phyloP scores from a whole-genome alignment of 2,797 vertebrate species.

The Selene dorsalis region DNA sequence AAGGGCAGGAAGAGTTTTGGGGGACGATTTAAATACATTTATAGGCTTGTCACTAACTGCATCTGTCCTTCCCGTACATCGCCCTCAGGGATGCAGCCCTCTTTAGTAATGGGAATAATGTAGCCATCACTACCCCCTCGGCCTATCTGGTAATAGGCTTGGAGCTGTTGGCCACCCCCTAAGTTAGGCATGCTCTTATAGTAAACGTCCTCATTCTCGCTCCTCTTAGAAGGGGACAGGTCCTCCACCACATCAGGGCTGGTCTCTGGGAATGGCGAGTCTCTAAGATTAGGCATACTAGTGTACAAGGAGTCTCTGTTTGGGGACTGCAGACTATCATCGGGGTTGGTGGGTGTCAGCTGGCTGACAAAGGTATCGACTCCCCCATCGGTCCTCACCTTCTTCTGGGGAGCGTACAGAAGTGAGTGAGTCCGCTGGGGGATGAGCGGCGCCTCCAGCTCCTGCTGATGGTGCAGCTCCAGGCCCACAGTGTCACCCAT shows the following conservation, averaged over 20 bases:
- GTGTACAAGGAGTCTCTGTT: slow-evolving; percentile 99
- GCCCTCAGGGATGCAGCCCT: slow-evolving; percentile 94
- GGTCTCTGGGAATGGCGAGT: slow-evolving; percentile 95
- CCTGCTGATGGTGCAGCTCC: slow-evolving; percentile 90
- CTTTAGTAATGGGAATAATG: slow-evolving; percentile 96
- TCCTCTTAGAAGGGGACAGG: slow-evolving; percentile 93
- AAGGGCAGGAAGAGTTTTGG: slow-evolving; percentile 50
- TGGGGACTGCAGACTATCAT: slow-evolving; percentile 93
- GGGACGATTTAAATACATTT: slow-evolving; percentile 87
- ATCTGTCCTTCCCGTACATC: slow-evolving; percentile 99
- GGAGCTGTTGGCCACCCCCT: slow-evolving; percentile 93
- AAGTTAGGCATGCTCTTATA: slow-evolving; percentile 99
- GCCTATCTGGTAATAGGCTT: slow-evolving; percentile 98
- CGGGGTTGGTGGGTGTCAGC: slow-evolving; percentile 89
- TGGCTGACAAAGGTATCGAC: slow-evolving; percentile 90
- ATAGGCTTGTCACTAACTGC: slow-evolving; percentile 99
- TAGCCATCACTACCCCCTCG: slow-evolving; percentile 95
- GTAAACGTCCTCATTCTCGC: slow-evolving; percentile 96
- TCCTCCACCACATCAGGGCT: slow-evolving; percentile 93
- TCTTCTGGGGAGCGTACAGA: slow-evolving; percentile 98
- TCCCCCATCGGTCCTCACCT: slow-evolving; percentile 88
- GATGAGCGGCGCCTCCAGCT: slow-evolving; percentile 96
- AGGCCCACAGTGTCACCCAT: slow-evolving; percentile 85
- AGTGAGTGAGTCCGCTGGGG: slow-evolving; percentile 99
- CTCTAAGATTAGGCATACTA: slow-evolving; percentile 98